Base-by-base conservation (phyloP, 2,797 vertebrate species). In the Phataginus tricuspis region DNA sequence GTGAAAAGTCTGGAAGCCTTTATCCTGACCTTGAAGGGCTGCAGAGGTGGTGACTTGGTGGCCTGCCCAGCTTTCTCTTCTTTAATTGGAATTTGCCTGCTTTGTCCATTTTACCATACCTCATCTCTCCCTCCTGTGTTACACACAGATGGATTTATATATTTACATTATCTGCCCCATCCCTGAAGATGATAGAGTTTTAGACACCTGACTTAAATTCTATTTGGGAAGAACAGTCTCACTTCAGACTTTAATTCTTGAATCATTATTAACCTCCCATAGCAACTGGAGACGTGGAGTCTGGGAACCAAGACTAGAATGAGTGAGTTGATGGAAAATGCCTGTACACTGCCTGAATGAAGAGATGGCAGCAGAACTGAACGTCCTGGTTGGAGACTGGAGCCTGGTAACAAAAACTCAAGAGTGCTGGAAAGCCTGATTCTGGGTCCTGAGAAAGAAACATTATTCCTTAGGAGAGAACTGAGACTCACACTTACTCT, bases 191-290 rank as follows among this genome's bases (percentile, higher is more conserved):
- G 55, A 53, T 12, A 39, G 63, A 31, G 39, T 59, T 93, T 72
- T 79, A 90, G 42, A 89, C 4, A 37, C 39, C 51, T 85, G 27
- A 42, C 45, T 75, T 91, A 72, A 84, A 64, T 82, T 96, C 53
- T 94, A 7, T 91, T 90, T 95, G 68, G 61, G 63, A 96, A 94
- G 45, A 80, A 71, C 3, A 68, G 66, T 86, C 34, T 96, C 51
- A 59, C 95, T 97, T 93, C 85, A 90, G 92, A 83, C 72, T 79
- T 95, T 92, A 88, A 93, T 98, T 97, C 68, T 94, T 95, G 80
- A 96, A 88, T 94, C 77, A 82, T 92, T 93, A 75, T 92, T 80
- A 92, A 55, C 21, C 12, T 96, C 25, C 72, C 63, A 42, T 95
- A 80, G 95, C 71, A 97, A 96, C 92, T 88, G 80, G 94, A 97